Conservation (phyloP, 2,888 invertebrate genomes). For the Lysandra coridon region DNA sequence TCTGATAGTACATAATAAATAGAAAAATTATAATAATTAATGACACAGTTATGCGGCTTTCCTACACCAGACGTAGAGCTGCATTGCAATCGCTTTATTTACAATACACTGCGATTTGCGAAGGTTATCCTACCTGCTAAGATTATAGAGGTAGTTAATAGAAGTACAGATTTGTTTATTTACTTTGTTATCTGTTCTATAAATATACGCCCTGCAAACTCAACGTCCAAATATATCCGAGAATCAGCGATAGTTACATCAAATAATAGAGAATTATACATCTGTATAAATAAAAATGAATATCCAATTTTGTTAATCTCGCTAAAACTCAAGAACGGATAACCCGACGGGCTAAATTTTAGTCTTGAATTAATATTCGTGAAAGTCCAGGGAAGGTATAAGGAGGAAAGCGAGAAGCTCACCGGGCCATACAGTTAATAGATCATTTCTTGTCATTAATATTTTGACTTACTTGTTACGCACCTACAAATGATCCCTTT, state of each 20-base stretch:
- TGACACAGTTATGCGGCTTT: neutral
- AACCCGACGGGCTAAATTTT: no score
- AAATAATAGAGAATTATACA: neutral
- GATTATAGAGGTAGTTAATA: neutral
- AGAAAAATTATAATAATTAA: neutral
- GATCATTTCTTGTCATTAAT: no score
- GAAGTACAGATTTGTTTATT: neutral
- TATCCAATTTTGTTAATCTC: no score
- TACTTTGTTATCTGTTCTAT: neutral
- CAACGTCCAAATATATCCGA: neutral
- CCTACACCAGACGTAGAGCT: neutral
- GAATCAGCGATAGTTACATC: neutral
- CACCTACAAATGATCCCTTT: no score
- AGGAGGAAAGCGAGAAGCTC: no score
- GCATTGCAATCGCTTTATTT: neutral
- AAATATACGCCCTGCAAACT: neutral
- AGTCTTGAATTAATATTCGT: no score
- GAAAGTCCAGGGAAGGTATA: no score
- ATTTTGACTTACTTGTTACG: no score
- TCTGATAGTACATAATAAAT: neutral
- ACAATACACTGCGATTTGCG: neutral
- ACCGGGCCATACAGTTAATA: no score
- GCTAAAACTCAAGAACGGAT: no score
- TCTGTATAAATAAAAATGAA: no score
- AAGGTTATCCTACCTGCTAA: conserved; percentile 1